Conservation (phyloP, 64 coral and sea anemone species). For the Montipora capricornis region DNA sequence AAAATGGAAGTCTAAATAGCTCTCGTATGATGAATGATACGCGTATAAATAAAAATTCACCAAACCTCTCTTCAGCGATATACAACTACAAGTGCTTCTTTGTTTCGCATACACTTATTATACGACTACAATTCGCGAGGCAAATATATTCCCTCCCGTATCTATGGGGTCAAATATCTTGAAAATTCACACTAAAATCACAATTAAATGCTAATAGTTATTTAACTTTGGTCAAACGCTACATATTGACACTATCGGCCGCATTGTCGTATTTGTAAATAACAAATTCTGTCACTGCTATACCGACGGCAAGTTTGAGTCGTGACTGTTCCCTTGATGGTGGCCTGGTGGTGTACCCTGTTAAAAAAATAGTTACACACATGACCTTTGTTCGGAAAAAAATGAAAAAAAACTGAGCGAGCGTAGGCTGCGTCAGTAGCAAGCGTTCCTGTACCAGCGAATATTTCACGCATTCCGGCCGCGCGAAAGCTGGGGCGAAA, state of each 20-base stretch:
- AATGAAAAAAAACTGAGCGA: not conserved
- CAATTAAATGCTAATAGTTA: conserved; percentile 32
- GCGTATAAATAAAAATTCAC: conserved; percentile 10
- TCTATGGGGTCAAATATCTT: not conserved
- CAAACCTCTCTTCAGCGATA: not conserved
- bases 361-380: not conserved
- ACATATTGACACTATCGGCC: not conserved
- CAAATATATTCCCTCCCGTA: not conserved
- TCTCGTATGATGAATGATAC: conserved; percentile 15
- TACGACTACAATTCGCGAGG: not conserved
- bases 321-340: conserved; percentile 67
- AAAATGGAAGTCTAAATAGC: not conserved
- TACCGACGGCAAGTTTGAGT: conserved; percentile 89
- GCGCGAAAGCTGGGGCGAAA: no score
- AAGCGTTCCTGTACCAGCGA: no score
- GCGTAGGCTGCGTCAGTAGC: not conserved
- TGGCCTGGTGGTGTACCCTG: conserved; percentile 37
- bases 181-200: conserved; percentile 23
- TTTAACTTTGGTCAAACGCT: conserved; percentile 11
- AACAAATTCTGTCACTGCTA: conserved; percentile 1
- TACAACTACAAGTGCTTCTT: not conserved
- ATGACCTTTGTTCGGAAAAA: not conserved
- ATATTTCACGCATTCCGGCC: no score
- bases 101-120: not conserved
- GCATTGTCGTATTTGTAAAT: not conserved